These are phyloP conservation scores for Tachystola acroxantha DNA, from an alignment of 2,888 invertebrate genomes.

Conservation along the genomic window DNA sequence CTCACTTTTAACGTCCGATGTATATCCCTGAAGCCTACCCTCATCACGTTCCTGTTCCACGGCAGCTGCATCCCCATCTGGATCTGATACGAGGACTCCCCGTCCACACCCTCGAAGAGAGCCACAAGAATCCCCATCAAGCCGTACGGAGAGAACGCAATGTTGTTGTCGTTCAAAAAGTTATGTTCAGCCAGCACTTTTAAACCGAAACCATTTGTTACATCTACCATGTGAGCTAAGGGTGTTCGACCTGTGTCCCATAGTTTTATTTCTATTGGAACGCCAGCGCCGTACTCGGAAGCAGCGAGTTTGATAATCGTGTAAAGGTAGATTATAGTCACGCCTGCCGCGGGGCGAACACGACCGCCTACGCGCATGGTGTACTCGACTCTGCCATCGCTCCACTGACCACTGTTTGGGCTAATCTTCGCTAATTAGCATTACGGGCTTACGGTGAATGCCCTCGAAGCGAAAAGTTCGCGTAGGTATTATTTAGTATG, in stretches of 20 bases:
- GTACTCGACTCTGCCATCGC: constrained; percentile 54
- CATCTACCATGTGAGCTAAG: constrained; percentile 87
- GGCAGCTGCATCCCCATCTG: constrained; percentile 84
- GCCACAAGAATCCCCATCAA: constrained; percentile 88
- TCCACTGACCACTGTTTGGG: constrained; percentile 47
- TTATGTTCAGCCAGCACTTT: constrained; percentile 84
- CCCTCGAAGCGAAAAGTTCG: constrained; percentile 35
- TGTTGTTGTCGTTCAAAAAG: constrained; percentile 86
- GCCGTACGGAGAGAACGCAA: constrained; percentile 91
- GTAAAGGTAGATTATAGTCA: constrained; percentile 27
- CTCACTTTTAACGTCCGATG: constrained; percentile 89
- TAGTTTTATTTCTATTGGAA: constrained; percentile 64
- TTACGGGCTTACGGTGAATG: constrained; percentile 65
- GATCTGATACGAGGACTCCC: constrained; percentile 85
- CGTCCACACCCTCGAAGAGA: constrained; percentile 87
- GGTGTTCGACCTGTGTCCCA: constrained; percentile 76
- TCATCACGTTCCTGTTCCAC: constrained; percentile 83
- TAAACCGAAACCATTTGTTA: constrained; percentile 85
- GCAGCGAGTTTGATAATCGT: constrained; percentile 22
- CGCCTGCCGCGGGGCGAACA: constrained; percentile 24
- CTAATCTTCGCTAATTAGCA: constrained; percentile 65
- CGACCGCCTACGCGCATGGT: constrained; percentile 59
- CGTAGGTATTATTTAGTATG: background rate
- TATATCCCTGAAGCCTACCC: constrained; percentile 89
- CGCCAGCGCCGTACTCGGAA: constrained; percentile 37